Evolutionary conservation across 2,113 vertebrate species (phyloP), one percentile per base, ranked within the genome.

Genomic region (Leptobrachium ailaonicum): DNA sequence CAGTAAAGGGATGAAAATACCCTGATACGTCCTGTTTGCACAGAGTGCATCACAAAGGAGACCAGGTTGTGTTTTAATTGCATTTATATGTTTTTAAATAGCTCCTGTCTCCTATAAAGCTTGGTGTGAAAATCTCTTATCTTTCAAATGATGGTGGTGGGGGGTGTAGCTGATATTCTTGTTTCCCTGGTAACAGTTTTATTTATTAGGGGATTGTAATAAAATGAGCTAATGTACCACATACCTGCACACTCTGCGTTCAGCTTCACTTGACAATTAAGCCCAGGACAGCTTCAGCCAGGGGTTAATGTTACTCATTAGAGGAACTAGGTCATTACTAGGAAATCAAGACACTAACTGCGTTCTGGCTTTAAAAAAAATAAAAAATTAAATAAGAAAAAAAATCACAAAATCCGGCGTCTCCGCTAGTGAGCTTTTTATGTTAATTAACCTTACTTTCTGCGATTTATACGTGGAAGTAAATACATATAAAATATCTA

Each of bases 251-350:
- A 95, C 92, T 92, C 89, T 91, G 93, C 90, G 94, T 96, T 96
- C 95, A 97, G 95, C 94, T 92, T 92, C 93, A 93, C 93, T 96
- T 97, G 95, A 98, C 97, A 98, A 98, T 97, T 96, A 98, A 97
- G 95, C 97, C 97, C 96, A 96, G 97, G 96, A 95, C 93, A 95
- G 96, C 95, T 98, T 96, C 97, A 97, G 96, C 96, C 96, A 98
- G 96, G 95, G 97, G 97, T 99, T 98, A 98, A 98, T 98, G 95
- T 96, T 94, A 95, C 96, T 99, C 97, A 99, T 99, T 98, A 99
- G 96, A 94, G 98, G 96, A 99, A 99, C 96, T 99, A 95, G 97
- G 96, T 99, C 97, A 98, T 99, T 99, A 98, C 95, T 91, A 92
- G 92, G 93, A 96, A 97, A 98, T 98, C 96, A 97, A 96, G 96